Percentiles rank a stretch among this genome's conserved stretches.
Evolutionary conservation across 2,797 vertebrate species (phyloP).

Genomic region (Pangasius mekongensis): DNA sequence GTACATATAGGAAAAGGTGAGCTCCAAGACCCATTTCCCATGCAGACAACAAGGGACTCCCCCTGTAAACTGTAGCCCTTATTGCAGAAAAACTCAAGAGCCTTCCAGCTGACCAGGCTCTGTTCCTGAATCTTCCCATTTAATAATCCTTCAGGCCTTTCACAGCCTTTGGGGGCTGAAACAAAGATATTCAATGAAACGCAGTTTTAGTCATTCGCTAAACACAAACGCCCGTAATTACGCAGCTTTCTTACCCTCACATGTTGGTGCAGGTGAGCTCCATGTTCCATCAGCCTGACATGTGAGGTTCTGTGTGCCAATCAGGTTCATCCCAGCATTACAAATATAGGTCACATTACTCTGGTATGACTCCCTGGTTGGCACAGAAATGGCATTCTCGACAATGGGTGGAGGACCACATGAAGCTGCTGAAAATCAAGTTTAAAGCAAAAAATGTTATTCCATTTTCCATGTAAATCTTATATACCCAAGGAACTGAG

Average conservation of each 20-base stretch:
- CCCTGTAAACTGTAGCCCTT: conserved; percentile 87
- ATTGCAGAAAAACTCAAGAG: conserved; percentile 82
- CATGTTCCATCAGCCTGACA: conserved; percentile 87
- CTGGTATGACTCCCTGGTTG: conserved; percentile 67
- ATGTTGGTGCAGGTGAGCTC: conserved; percentile 86
- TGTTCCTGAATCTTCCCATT: conserved; percentile 82
- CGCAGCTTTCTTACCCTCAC: conserved; percentile 69
- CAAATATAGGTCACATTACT: conserved; percentile 81
- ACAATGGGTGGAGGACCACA: conserved; percentile 80
- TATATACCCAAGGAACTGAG: not conserved
- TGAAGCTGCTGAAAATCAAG: conserved; percentile 68
- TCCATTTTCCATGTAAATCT: not conserved
- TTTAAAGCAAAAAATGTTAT: conserved; percentile 4
- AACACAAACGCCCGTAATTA: not conserved
- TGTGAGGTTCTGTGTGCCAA: conserved; percentile 75
- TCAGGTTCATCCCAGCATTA: conserved; percentile 73
- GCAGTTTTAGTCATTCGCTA: not conserved
- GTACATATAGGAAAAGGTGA: conserved; percentile 84
- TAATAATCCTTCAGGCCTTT: conserved; percentile 72
- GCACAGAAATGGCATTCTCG: conserved; percentile 73
- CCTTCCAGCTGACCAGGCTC: conserved; percentile 78
- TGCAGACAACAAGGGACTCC: conserved; percentile 78
- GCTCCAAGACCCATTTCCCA: conserved; percentile 84
- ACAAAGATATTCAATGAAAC: conserved; percentile 16
- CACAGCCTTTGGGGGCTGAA: conserved; percentile 77